These are phyloP conservation scores for Gortyna flavago DNA, from an alignment of 2,888 invertebrate species.

Conservation along the genomic window DNA sequence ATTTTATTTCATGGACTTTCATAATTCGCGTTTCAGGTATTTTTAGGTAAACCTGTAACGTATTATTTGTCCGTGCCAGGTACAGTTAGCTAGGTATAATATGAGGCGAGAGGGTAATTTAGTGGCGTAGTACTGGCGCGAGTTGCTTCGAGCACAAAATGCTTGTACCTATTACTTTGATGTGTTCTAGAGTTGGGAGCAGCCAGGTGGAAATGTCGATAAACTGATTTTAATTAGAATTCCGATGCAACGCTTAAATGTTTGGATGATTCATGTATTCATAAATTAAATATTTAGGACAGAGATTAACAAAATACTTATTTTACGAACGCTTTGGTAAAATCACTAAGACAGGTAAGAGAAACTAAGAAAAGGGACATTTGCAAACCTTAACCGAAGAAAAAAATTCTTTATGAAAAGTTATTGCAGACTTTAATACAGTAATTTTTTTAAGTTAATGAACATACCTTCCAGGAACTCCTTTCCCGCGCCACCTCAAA, in stretches of 20 bases:
- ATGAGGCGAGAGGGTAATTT: constrained; percentile 62
- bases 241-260: background rate
- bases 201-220: constrained; percentile 24
- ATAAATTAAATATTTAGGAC: background rate
- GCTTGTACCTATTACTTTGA: constrained; percentile 69
- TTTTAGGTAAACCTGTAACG: constrained; percentile 8
- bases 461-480: no score
- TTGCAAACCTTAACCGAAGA: background rate
- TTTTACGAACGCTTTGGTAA: background rate
- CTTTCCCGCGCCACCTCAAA: no score
- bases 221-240: background rate
- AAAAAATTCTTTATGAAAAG: background rate
- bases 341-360: background rate
- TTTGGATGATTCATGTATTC: background rate
- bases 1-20: background rate
- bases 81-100: constrained; percentile 35
- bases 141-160: constrained; percentile 65
- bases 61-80: constrained; percentile 32
- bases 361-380: background rate
- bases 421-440: background rate
- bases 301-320: background rate
- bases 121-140: constrained; percentile 58
- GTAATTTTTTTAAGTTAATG: no score
- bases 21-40: background rate
- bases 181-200: constrained; percentile 59